These are phyloP conservation scores for Seira ritae DNA, from an alignment of 2,888 invertebrate species.

Conservation along the genomic window DNA sequence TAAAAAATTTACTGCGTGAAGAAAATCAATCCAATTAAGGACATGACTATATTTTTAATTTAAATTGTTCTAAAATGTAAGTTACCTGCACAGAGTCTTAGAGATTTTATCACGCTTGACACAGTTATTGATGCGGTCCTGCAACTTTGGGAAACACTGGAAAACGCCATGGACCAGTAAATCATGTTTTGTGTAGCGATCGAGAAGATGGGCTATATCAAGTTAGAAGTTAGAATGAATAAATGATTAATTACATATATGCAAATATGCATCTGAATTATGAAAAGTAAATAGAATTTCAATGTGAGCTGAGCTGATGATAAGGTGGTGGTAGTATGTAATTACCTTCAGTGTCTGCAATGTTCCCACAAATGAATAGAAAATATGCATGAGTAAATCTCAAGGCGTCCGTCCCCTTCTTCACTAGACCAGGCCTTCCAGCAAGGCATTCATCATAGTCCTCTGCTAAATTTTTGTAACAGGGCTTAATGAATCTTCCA, in stretches of 20 bases:
- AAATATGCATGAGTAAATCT: slow-evolving; percentile 60
- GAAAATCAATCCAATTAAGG: no score
- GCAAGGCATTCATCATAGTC: slow-evolving; percentile 60
- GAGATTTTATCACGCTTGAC: slow-evolving; percentile 55
- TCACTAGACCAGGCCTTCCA: slow-evolving; percentile 18
- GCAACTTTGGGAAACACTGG: slow-evolving; percentile 60
- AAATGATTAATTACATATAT: no score
- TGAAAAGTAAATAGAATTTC: no score
- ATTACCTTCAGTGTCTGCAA: slow-evolving; percentile 60
- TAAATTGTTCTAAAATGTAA: no score
- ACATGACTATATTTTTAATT: no score
- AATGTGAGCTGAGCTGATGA: no score
- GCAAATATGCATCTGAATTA: no score
- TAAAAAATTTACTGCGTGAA: slow-evolving; percentile 60
- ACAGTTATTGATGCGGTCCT: slow-evolving; percentile 64
- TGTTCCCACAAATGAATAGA: slow-evolving; percentile 56
- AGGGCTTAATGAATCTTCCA: slow-evolving; percentile 48
- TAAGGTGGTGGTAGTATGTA: no score
- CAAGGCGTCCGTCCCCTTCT: slow-evolving; percentile 57
- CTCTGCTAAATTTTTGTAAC: slow-evolving; percentile 54
- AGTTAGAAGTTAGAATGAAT: no score
- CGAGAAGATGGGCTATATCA: slow-evolving; percentile 51
- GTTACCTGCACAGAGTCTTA: slow-evolving; percentile 54
- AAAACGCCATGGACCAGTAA: slow-evolving; percentile 54
- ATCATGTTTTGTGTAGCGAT: slow-evolving; percentile 45